These are phyloP conservation scores for Molossus molossus DNA, from an alignment of 2,797 vertebrate species.

Conservation along the genomic window DNA sequence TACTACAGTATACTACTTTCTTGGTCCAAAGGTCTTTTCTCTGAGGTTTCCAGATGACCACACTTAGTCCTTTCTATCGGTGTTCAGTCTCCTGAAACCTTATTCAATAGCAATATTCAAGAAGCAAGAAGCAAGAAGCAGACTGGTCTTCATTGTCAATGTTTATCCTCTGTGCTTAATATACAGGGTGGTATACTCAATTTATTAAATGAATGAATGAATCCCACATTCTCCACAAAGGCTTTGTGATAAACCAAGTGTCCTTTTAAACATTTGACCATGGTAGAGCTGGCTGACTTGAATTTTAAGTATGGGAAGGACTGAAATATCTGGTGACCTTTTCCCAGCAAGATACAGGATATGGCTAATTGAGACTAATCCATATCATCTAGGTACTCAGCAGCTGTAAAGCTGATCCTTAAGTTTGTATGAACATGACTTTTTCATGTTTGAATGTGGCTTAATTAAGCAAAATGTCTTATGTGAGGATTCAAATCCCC, in stretches of 20 bases:
- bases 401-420: conserved; percentile 88
- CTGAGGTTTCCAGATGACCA: neutral
- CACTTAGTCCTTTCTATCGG: neutral
- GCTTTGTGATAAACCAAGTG: neutral
- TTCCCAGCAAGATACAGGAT: conserved; percentile 68
- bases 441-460: conserved; percentile 89
- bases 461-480: conserved; percentile 91
- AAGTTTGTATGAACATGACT: conserved; percentile 88
- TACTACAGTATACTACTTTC: neutral
- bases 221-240: neutral
- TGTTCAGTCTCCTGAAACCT: neutral
- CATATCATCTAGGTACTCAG: conserved; percentile 79
- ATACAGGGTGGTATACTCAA: neutral
- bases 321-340: conserved; percentile 81
- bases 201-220: neutral
- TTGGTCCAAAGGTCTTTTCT: neutral
- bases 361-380: conserved; percentile 84
- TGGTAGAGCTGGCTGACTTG: conserved; percentile 32
- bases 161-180: neutral
- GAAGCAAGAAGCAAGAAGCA: neutral
- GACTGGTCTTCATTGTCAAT: neutral
- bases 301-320: conserved; percentile 76
- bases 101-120: neutral
- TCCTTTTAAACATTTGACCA: neutral
- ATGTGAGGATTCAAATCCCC: conserved; percentile 88